A percentile compares a stretch with the other conserved stretches of the same genome.
These are phyloP conservation scores for Thymelicus lineola DNA, from an alignment of 2,888 invertebrate species.

Conservation along the genomic window DNA sequence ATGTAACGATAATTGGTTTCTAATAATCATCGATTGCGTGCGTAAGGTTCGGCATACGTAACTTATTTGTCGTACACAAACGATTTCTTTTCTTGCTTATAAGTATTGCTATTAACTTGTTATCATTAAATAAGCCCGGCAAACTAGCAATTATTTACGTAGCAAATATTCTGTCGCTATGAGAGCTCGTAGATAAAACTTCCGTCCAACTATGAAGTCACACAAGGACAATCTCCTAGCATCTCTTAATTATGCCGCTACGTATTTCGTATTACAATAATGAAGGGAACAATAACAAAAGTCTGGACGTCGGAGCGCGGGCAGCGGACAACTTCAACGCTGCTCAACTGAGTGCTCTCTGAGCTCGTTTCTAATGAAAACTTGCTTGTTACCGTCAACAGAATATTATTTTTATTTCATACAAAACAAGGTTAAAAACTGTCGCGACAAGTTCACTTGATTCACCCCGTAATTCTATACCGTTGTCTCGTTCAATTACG, in stretches of 20 bases:
- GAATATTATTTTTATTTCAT: slow-evolving; percentile 70
- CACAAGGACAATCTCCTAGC: slow-evolving; percentile 73
- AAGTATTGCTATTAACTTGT: slow-evolving; percentile 67
- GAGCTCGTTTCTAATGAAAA: slow-evolving; percentile 78
- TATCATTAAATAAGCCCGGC: slow-evolving; percentile 64
- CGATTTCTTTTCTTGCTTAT: slow-evolving; percentile 59
- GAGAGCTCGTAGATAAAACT: slow-evolving; percentile 71
- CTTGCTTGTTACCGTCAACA: slow-evolving; percentile 73
- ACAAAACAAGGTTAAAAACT: slow-evolving; percentile 60
- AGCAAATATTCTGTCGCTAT: slow-evolving; percentile 70
- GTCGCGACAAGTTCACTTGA: slow-evolving; percentile 53
- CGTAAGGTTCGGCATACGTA: slow-evolving; percentile 49
- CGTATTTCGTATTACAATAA: slow-evolving; percentile 84
- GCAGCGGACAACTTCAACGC: slow-evolving; percentile 68
- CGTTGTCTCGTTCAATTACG: slow-evolving; percentile 43
- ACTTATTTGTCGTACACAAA: slow-evolving; percentile 40
- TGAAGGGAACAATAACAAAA: slow-evolving; percentile 84
- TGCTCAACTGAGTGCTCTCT: slow-evolving; percentile 81
- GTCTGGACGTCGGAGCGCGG: slow-evolving; percentile 74
- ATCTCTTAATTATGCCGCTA: slow-evolving; percentile 82
- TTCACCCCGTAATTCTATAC: slow-evolving; percentile 48
- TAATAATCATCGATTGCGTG: slow-evolving; percentile 62
- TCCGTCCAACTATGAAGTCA: slow-evolving; percentile 73
- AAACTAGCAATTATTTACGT: slow-evolving; percentile 70
- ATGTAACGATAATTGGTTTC: slow-evolving; percentile 61